Conservation (phyloP, 2,113 vertebrate genomes). For the Marmota flaviventris region DNA sequence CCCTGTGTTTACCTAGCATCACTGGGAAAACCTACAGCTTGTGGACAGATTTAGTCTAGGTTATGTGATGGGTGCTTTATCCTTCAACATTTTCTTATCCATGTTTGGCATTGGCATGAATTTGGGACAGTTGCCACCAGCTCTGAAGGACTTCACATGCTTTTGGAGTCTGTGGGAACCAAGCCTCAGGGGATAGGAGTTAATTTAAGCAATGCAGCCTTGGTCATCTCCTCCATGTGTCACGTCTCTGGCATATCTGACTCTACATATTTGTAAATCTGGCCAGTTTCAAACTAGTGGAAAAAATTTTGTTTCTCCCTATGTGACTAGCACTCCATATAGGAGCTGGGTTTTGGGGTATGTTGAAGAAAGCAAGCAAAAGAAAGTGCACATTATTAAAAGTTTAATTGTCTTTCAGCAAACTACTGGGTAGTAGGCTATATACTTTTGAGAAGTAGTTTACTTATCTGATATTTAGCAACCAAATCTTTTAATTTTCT, state of each 20-base stretch:
- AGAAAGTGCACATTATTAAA: neutral
- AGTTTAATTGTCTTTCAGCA: neutral
- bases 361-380: neutral
- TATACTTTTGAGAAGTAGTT: neutral
- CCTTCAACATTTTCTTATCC: neutral
- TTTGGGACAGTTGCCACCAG: neutral
- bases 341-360: neutral
- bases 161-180: slow-evolving; percentile 39
- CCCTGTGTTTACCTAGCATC: neutral
- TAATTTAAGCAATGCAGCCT: neutral
- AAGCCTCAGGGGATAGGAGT: neutral
- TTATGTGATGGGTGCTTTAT: neutral
- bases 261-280: neutral
- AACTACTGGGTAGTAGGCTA: neutral
- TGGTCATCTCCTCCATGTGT: too few relatives aligned
- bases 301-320: neutral
- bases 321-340: neutral
- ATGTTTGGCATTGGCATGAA: slow-evolving; percentile 49
- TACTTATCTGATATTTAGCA: neutral
- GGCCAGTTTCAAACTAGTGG: neutral
- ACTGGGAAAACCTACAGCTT: neutral
- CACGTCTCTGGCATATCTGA: neutral
- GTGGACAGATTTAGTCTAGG: neutral
- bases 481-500: neutral
- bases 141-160: neutral